These are phyloP conservation scores for Drosophila funebris DNA, from an alignment of 1,140 invertebrate genomes.

Conservation along the genomic window DNA sequence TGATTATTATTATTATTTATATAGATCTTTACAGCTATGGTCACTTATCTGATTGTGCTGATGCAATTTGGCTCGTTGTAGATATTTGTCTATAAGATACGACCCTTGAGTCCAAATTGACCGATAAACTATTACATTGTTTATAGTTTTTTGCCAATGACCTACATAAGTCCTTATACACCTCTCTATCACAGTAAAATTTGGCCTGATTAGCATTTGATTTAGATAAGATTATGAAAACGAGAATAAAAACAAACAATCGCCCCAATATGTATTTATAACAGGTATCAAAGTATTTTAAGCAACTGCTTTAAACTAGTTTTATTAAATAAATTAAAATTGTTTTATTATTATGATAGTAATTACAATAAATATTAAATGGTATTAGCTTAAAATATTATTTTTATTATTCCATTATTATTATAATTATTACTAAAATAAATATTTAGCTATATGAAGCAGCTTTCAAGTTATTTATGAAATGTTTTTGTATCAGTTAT, in stretches of 20 bases:
- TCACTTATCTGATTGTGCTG: slow-evolving; percentile 64
- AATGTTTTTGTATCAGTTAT: too few relatives aligned
- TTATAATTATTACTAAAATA: slow-evolving; percentile 8
- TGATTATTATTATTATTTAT: background rate
- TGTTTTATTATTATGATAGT: background rate
- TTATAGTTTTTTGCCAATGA: background rate
- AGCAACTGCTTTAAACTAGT: background rate
- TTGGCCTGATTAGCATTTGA: background rate
- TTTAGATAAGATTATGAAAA: slow-evolving; percentile 18
- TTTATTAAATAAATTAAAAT: too few relatives aligned
- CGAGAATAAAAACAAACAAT: background rate
- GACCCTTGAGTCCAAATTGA: background rate
- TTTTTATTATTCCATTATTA: too few relatives aligned
- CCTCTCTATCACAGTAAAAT: background rate
- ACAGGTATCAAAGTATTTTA: background rate
- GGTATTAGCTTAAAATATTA: too few relatives aligned
- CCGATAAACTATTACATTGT: slow-evolving; percentile 8
- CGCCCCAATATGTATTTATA: slow-evolving; percentile 1
- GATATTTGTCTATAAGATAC: too few relatives aligned
- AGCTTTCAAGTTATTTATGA: too few relatives aligned
- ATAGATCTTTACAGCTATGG: slow-evolving; percentile 66
- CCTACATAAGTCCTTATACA: background rate
- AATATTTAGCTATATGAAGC: too few relatives aligned
- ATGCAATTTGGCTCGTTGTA: slow-evolving; percentile 66
- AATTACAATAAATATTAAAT: too few relatives aligned